These are phyloP conservation scores for Diarsia brunnea DNA, from an alignment of 2,888 invertebrate genomes.

Conservation along the genomic window DNA sequence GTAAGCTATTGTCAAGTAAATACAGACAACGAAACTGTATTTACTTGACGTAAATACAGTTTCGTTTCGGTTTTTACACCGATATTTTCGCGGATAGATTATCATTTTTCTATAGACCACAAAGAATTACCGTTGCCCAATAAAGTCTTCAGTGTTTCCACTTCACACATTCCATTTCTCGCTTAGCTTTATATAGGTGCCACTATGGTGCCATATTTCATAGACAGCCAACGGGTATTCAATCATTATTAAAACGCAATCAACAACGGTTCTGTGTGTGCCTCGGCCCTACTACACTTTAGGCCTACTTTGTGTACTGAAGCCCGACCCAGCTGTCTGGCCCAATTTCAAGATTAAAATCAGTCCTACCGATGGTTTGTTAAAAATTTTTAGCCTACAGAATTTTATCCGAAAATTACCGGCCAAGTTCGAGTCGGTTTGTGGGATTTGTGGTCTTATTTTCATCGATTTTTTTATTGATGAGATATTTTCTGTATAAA, in stretches of 20 bases:
- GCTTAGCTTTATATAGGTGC: not conserved
- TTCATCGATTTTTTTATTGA: not conserved
- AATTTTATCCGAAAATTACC: slow-evolving; percentile 16
- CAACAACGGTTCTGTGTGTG: slow-evolving; percentile 7
- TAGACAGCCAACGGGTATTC: slow-evolving; percentile 10
- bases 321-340: slow-evolving; percentile 33
- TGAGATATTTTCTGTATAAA: not conserved
- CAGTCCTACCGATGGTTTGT: slow-evolving; percentile 6
- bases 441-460: not conserved
- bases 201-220: not conserved
- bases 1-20: not conserved
- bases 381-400: slow-evolving; percentile 2
- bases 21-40: too few relatives aligned
- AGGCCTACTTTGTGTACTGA: slow-evolving; percentile 5
- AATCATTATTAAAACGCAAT: slow-evolving; percentile 45
- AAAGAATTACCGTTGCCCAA: not conserved
- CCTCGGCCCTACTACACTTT: not conserved
- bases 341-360: slow-evolving; percentile 55
- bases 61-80: not conserved
- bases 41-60: not conserved
- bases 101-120: not conserved
- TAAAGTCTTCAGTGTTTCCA: not conserved
- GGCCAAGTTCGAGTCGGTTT: not conserved
- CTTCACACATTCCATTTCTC: not conserved
- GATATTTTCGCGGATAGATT: not conserved